Conservation (phyloP, 2,797 vertebrate genomes). For the Sebastiscus tertius region DNA sequence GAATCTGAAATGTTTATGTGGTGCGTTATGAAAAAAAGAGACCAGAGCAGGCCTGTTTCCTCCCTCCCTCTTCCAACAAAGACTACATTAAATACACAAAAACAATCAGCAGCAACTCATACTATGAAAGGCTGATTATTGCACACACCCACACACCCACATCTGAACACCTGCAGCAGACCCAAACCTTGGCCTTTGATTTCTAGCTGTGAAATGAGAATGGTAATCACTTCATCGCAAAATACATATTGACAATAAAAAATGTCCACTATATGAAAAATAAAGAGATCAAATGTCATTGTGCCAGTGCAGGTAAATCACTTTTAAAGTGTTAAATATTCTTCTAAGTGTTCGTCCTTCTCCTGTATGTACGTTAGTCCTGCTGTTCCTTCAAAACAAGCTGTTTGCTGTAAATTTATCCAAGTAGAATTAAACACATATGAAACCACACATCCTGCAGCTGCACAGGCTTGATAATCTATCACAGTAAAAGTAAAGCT, state of each 20-base stretch:
- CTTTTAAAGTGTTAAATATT: too few species aligned
- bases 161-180: conserved; percentile 28
- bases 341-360: too few species aligned
- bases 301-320: background rate
- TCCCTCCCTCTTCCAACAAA: conserved; percentile 51
- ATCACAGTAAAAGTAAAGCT: background rate
- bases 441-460: background rate
- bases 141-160: background rate
- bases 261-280: too few species aligned
- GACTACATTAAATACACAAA: conserved; percentile 76
- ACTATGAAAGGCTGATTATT: conserved; percentile 39
- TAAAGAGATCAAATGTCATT: background rate
- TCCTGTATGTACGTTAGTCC: background rate
- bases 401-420: background rate
- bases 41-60: conserved; percentile 66
- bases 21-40: conserved; percentile 61
- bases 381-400: background rate
- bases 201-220: background rate
- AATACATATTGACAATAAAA: background rate
- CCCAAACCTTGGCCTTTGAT: background rate
- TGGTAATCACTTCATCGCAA: background rate
- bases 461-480: background rate
- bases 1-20: conserved; percentile 82
- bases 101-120: conserved; percentile 53
- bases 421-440: background rate